Base-by-base conservation (phyloP, 2,113 vertebrate genomes). In the Sisor rabdophorus region DNA sequence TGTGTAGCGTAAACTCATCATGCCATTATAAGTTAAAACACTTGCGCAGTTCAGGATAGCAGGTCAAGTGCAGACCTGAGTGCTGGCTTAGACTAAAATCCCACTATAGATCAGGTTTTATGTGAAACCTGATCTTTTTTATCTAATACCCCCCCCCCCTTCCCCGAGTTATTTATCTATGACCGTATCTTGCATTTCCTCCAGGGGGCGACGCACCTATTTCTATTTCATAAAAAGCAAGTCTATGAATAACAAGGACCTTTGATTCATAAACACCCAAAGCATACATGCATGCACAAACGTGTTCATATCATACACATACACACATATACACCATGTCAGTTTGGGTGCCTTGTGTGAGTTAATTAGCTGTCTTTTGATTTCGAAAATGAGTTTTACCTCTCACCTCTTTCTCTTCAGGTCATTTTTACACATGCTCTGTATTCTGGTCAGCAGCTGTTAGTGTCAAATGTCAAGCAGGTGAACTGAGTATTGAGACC, bases 381-480 rank as follows among this genome's bases (percentile, higher is more conserved):
- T 26, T 65, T 58, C 63, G 30, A 75, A 76, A 79, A 52, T 30
- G 6, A 71, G 64, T 68, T 71, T 32, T 8, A 90, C 87, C 86
- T 86, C 85, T 89, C 84, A 87, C 87, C 87, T 83, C 74, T 73
- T 71, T 71, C 64, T 26, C 16, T 53, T 26, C 8, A 32, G 32
- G 82, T 83, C 56, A 65, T 50, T 71, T 50, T 73, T 19, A 74
- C 64, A 63, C n/a, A 40, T 47, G 26, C 36, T n/a, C 28, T 52
- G 19, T 19, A 26, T 54, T 19, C 63, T 28, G 32, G 17, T 63
- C 28, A 67, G 53, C 90, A 90, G 84, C 88, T 90, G 89, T 90
- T 86, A 17, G 81, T 85, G 83, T 85, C 85, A 83, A 85, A 84
- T 74, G 83, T 81, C 69, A 79, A 44, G 75, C 65, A 8, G 69